phyloP scores from a whole-genome alignment of 2,113 vertebrate genomes.

The Aegithalos caudatus region DNA sequence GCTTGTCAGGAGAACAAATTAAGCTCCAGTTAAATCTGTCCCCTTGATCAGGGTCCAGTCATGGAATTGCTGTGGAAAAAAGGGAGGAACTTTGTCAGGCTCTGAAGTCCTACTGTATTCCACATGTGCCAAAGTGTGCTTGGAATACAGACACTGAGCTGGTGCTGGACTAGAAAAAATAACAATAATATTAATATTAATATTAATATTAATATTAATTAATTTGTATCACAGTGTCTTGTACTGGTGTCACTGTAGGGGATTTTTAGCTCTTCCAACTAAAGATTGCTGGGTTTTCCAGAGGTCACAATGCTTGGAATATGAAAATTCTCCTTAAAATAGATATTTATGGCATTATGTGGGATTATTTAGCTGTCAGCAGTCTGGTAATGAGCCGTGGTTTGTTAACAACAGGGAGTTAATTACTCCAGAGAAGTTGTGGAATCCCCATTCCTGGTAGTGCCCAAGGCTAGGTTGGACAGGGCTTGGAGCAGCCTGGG shows the following conservation, averaged over 20 bases:
- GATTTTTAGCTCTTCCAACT: neutral
- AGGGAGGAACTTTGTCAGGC: neutral
- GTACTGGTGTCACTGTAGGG: too few species aligned
- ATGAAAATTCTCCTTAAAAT: neutral
- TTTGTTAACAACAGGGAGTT: neutral
- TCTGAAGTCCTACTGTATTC: neutral
- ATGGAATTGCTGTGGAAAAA: neutral
- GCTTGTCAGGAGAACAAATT: neutral
- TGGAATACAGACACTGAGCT: neutral
- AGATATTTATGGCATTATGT: neutral
- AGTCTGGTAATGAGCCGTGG: neutral
- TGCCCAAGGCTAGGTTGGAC: fast-evolving
- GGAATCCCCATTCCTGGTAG: neutral
- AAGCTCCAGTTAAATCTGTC: neutral
- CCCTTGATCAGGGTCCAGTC: neutral
- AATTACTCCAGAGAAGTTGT: neutral
- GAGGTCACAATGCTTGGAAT: neutral
- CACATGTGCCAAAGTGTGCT: neutral
- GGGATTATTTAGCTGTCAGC: neutral
- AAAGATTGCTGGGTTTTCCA: neutral
- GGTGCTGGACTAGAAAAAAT: neutral
- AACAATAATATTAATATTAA: neutral
- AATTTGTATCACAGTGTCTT: fast-evolving
- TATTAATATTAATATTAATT: neutral
- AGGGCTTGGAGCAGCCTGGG: neutral